Evolutionary conservation across 2,888 invertebrate species (phyloP).

Genomic region (Platynereis dumerilii): DNA sequence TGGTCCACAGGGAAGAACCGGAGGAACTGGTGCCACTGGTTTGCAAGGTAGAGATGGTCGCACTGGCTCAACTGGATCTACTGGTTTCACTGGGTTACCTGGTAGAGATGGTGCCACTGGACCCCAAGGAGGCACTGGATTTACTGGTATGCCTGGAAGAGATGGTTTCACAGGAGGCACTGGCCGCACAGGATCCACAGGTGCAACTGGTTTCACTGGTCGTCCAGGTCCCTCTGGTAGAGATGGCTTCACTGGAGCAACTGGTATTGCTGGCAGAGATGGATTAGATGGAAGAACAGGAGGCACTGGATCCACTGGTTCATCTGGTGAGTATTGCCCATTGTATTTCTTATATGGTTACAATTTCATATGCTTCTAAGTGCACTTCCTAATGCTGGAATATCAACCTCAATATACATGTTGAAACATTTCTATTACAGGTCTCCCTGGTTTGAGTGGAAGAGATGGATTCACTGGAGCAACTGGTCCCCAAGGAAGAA

Average conservation of each 20-base stretch:
- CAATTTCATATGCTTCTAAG: background rate
- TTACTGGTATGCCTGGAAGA: conserved; percentile 24
- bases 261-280: conserved; percentile 1
- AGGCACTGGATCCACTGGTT: conserved; percentile 26
- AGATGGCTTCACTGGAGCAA: conserved; percentile 16
- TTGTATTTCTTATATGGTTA: background rate
- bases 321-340: conserved; percentile 9
- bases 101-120: conserved; percentile 28
- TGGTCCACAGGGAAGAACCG: conserved; percentile 19
- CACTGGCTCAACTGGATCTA: conserved; percentile 17
- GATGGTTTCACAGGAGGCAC: conserved; percentile 22
- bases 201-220: conserved; percentile 13
- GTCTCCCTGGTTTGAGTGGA: conserved; percentile 14
- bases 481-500: conserved; percentile 21
- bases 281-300: conserved; percentile 12
- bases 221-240: conserved; percentile 15
- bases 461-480: conserved; percentile 11
- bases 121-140: conserved; percentile 23
- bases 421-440: conserved; percentile 1
- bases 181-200: conserved; percentile 22
- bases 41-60: conserved; percentile 22
- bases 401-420: background rate
- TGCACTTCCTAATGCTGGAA: background rate
- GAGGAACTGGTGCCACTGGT: conserved; percentile 17
- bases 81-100: conserved; percentile 22